phyloP scores from a whole-genome alignment of 2,888 invertebrate species.

The Julus scanicus region DNA sequence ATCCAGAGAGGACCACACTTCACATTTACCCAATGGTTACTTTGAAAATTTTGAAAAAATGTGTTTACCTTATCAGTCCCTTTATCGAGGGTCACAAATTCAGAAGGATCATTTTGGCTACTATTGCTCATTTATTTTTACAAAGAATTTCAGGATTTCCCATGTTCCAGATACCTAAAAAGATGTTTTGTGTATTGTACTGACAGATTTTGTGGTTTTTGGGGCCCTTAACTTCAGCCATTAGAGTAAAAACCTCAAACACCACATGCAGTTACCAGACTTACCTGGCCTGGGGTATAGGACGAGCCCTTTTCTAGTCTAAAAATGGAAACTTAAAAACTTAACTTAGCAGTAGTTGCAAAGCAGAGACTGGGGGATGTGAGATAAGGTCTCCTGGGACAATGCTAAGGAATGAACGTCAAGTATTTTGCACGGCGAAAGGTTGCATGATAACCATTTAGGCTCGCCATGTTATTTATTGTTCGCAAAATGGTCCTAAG shows the following conservation, averaged over 20 bases:
- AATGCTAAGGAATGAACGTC: background rate
- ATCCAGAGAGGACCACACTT: too few relatives aligned
- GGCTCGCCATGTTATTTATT: background rate
- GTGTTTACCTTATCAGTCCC: too few relatives aligned
- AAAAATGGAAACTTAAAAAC: constrained; percentile 11
- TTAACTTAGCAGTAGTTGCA: background rate
- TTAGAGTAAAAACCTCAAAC: constrained; percentile 36
- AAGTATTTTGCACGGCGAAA: background rate
- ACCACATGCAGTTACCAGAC: background rate
- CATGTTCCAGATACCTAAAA: background rate
- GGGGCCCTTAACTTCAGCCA: background rate
- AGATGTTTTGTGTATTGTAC: background rate
- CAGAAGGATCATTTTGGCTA: background rate
- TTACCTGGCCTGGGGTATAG: background rate
- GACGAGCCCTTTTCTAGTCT: background rate
- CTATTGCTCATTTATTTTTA: background rate
- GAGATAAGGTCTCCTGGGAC: constrained; percentile 16
- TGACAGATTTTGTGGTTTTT: background rate
- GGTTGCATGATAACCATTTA: background rate
- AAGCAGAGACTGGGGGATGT: background rate
- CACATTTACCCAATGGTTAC: too few relatives aligned
- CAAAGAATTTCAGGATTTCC: background rate
- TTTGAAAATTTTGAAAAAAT: too few relatives aligned
- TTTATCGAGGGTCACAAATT: background rate
- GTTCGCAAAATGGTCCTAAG: constrained; percentile 4